Conservation (phyloP, 2,888 invertebrate species). For the Cremastinae sp. region DNA sequence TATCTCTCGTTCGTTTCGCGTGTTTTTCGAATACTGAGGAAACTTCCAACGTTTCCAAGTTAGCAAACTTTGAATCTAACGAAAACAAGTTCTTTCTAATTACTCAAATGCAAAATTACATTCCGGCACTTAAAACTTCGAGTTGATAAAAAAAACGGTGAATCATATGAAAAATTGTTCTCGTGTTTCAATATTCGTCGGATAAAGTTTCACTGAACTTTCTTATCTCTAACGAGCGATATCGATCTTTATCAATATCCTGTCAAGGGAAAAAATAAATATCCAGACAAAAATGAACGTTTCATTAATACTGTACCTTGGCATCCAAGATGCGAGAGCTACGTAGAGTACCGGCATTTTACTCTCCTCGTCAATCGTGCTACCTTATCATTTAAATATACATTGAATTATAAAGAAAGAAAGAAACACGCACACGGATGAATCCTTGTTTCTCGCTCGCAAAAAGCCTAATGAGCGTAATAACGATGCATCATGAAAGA, state of each 20-base stretch:
- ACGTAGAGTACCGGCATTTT: constrained; percentile 86
- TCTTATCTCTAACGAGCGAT: not conserved
- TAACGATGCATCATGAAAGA: constrained; percentile 9
- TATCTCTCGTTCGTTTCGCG: no score
- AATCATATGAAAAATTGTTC: constrained; percentile 2
- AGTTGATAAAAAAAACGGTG: no score
- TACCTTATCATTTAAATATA: constrained; percentile 55
- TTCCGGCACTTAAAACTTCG: no score
- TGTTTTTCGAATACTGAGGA: no score
- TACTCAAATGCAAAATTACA: no score
- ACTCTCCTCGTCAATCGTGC: constrained; percentile 63
- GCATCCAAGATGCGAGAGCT: constrained; percentile 88
- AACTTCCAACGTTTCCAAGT: no score
- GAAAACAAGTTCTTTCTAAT: no score
- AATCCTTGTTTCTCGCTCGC: not conserved
- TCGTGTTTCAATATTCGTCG: constrained; percentile 15
- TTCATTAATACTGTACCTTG: constrained; percentile 82
- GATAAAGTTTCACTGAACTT: no score
- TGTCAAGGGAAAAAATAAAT: not conserved
- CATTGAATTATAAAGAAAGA: constrained; percentile 6
- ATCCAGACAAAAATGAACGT: constrained; percentile 11
- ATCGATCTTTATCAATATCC: constrained; percentile 4
- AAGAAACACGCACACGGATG: constrained; percentile 15
- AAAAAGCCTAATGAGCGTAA: constrained; percentile 4
- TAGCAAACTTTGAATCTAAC: no score